phyloP scores from a whole-genome alignment of 2,888 invertebrate species.

The Apoderus coryli region DNA sequence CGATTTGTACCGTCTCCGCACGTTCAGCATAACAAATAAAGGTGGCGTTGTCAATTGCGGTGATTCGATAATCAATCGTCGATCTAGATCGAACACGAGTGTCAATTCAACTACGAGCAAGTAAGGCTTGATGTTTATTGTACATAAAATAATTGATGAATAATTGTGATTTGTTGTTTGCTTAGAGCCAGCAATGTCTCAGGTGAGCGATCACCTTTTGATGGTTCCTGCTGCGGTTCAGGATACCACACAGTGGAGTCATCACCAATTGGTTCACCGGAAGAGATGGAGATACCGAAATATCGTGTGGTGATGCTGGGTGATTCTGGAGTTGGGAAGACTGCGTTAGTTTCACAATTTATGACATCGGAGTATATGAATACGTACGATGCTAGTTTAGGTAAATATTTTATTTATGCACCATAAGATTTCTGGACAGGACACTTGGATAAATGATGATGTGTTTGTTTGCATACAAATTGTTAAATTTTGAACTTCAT shows the following conservation, averaged over 20 bases:
- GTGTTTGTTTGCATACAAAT: no score
- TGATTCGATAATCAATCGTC: slow-evolving; percentile 72
- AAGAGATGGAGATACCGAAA: slow-evolving; percentile 54
- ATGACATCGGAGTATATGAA: slow-evolving; percentile 95
- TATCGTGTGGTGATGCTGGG: slow-evolving; percentile 74
- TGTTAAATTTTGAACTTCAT: no score
- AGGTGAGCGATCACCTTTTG: slow-evolving; percentile 67
- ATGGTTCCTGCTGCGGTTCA: slow-evolving; percentile 72
- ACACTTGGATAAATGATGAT: no score
- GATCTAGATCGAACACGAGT: slow-evolving; percentile 76
- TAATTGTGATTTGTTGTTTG: no score
- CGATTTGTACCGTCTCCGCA: slow-evolving; percentile 69
- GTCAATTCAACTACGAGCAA: slow-evolving; percentile 75
- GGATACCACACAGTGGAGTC: slow-evolving; percentile 68
- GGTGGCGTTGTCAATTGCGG: slow-evolving; percentile 82
- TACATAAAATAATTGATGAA: no score
- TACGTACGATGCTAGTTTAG: slow-evolving; percentile 82
- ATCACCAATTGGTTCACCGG: slow-evolving; percentile 58
- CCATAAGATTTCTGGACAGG: no score
- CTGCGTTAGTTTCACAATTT: slow-evolving; percentile 80
- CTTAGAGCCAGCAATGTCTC: slow-evolving; percentile 53
- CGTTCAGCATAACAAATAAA: slow-evolving; percentile 77
- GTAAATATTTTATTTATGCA: no score
- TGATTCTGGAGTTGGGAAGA: slow-evolving; percentile 80
- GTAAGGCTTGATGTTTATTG: slow-evolving; percentile 40